Evolutionary conservation across 2,888 invertebrate genomes (phyloP), one percentile per base, ranked within the genome.

Genomic region (Ischnus inquisitorius): DNA sequence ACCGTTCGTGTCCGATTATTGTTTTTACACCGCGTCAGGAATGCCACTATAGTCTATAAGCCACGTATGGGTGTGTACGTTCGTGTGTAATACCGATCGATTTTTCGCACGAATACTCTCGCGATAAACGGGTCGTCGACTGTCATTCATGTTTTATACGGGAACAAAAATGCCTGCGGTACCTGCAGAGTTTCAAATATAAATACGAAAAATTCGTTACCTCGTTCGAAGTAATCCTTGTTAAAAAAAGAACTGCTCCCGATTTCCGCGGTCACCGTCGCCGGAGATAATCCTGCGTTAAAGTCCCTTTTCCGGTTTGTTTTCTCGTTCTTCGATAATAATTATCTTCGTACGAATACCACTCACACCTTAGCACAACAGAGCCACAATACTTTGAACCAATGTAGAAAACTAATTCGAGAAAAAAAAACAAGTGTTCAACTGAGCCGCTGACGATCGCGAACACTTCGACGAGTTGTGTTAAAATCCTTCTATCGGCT

Each of bases 171-270:
- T 28, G 4, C n/a, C 60, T 0, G 1, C 3, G 19, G 1, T 19
- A 10, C 8, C 10, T 41, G 51, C 14, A n/a, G n/a, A 57, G 0
- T 3, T 3, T 48, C 14, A 65, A 19, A 39, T 2, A 39, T 48
- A 22, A 12, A 65, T 25, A 5, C 12, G 28, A 69, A 79, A 64
- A 19, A 1, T 46, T 34, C 16, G 22, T 62, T 83, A 83, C 83
- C 80, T 83, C 43, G 46, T 62, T 48, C 34, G 77, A 43, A 62
- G 39, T 80, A 77, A 83, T 83, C 76, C 76, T 83, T 28, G 76
- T 71, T 19, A 65, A 25, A 41, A 64, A 64, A 25, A 22, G n/a
- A 57, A 57, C 46, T 22, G 28, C 43, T 51, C 64, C 64, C 2
- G 34, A n/a, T 12, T 57, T 6, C 19, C 12, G 28, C 25, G 48